phyloP scores from a whole-genome alignment of 2,888 invertebrate species.

The Agrochola litura region DNA sequence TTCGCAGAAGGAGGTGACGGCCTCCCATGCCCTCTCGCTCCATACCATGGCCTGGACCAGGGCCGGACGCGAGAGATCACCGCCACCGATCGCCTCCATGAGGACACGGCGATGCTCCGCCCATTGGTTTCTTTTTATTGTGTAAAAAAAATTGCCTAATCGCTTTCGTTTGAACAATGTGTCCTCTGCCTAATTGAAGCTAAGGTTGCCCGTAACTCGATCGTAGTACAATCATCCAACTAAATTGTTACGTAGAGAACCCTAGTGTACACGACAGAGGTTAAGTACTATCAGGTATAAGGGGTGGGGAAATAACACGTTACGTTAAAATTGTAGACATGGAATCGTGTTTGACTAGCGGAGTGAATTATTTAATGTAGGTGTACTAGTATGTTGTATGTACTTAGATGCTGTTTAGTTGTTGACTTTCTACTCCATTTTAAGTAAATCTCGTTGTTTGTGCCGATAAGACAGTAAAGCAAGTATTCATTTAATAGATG shows the following conservation, averaged over 20 bases:
- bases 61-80: no score
- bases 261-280: conserved; percentile 76
- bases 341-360: conserved; percentile 54
- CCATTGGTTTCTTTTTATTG: no score
- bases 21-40: no score
- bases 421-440: conserved; percentile 29
- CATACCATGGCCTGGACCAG: no score
- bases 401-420: conserved; percentile 15
- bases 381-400: conserved; percentile 3
- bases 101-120: no score
- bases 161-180: conserved; percentile 35
- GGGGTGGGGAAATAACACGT: conserved; percentile 63
- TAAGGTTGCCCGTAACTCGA: conserved; percentile 84
- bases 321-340: conserved; percentile 62
- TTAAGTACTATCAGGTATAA: conserved; percentile 77
- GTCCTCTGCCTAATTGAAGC: conserved; percentile 61
- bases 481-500: not conserved
- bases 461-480: not conserved
- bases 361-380: conserved; percentile 48
- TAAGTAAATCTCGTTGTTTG: not conserved
- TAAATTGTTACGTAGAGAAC: conserved; percentile 81
- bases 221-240: conserved; percentile 84
- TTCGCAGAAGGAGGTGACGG: no score
- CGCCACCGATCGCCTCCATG: no score
- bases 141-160: not conserved